A percentile compares a stretch with the other conserved stretches of the same genome.
Conservation (phyloP, 2,888 invertebrate species). For the Tethea ocularis region DNA sequence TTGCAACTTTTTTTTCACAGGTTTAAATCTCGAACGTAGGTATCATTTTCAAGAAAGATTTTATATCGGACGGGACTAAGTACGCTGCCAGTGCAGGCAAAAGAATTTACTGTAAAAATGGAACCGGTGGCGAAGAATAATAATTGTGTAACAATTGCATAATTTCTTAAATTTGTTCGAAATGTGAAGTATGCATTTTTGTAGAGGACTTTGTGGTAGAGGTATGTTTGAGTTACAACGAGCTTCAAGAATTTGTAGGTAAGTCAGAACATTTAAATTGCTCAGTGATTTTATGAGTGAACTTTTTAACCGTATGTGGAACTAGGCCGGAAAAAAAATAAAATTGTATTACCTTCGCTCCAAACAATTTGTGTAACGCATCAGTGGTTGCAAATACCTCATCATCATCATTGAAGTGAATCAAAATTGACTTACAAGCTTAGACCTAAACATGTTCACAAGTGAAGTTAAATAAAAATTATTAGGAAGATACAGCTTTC, state of each 20-base stretch:
- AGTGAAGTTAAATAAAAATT: no score
- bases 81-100: neutral
- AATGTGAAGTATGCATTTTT: constrained; percentile 7
- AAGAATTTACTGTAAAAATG: neutral
- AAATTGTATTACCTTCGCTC: constrained; percentile 11
- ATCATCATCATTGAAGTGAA: no score
- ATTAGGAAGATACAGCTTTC: no score
- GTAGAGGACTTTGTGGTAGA: no score
- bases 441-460: no score
- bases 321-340: constrained; percentile 24
- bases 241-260: constrained; percentile 20
- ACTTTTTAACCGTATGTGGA: constrained; percentile 27
- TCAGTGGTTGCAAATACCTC: neutral
- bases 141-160: constrained; percentile 8
- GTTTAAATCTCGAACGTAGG: neutral
- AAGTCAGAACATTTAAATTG: constrained; percentile 38
- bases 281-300: constrained; percentile 34
- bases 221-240: constrained; percentile 9
- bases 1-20: no score
- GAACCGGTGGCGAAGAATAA: neutral
- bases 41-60: neutral
- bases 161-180: constrained; percentile 7
- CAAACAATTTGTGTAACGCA: neutral
- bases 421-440: no score
- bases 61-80: neutral